Evolutionary conservation across 2,888 invertebrate species (phyloP), one percentile per base, ranked within the genome.

Genomic region (Lysandra coridon): DNA sequence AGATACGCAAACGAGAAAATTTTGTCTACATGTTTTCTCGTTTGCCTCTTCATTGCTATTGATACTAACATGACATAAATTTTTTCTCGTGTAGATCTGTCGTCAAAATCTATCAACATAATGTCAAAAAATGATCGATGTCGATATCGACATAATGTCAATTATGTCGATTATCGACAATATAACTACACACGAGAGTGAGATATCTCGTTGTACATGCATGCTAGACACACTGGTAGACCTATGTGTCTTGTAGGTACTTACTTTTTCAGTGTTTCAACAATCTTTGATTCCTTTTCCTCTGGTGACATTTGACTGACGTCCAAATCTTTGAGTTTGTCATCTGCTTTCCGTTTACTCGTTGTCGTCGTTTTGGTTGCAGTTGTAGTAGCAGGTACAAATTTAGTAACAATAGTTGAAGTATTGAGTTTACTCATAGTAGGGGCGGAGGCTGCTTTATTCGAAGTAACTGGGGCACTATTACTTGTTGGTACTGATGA

Each of bases 191-290:
- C 23, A 23, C 23, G 23, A 23, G 23, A 23, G 23, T 23, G 23
- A 23, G 23, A 23, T 23, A 23, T 23, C 23, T 23, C 23, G 23
- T 23, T 23, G 23, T 23, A 23, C 23, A 23, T 23, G 23, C 23
- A 23, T 23, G 23, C 0, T 23, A 23, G 23, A 23, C 23, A 23
- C 23, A 23, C 23, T 23, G 23, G 37, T 37, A 37, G 37, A 37
- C 2, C 3, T 37, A 37, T 6, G 49, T 10, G 5, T n/a, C 57
- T 40, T 17, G 62, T 53, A 23, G 12, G 6, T 40, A 80, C 80
- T 83, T n/a, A 91, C 92, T 88, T 89, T 17, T 85, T 83, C 64
- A 93, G 82, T 1, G 90, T 91, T 3, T 93, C 91, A 0, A 87
- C 85, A 62, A 94, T 90, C 81, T 87, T 87, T 5, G 86, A 87